Evolutionary conservation across 2,888 invertebrate genomes (phyloP), one percentile per base, ranked within the genome.

Genomic region (Acanthacorydalis orientalis): DNA sequence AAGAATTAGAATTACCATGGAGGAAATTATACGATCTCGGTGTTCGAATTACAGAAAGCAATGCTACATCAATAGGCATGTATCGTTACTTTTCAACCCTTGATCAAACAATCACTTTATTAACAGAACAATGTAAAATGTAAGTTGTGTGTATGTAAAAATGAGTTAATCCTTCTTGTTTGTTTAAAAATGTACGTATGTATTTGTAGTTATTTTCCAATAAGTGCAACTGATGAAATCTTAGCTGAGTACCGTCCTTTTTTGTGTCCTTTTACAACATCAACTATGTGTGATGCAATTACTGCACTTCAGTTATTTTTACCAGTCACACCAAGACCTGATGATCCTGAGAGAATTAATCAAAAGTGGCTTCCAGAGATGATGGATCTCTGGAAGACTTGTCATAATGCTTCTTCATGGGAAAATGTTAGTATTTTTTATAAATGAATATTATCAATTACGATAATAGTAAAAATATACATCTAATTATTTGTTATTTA

Each of bases 1-100:
- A 82, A 50, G 93, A 95, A 51, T 61, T 95, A 48, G 73, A 74
- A 50, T 68, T 95, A 51, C 81, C 83, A 46, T 95, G 95, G 95
- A 72, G 79, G 54, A 91, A 91, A 10, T 67, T 95, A 8, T 88
- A 84, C 60, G 74, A 83, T 7, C 62, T 88, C 40, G 73, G 74
- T 48, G 66, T 70, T 53, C 70, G 72, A 54, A 68, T 80, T 51
- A 72, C 76, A 55, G 72, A 74, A 53, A 73, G 69, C 51, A 72
- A 65, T 54, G 62, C 74, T 48, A 68, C 72, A 8, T 68, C 68
- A 42, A 64, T 75, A 47, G 76, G 76, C 54, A 74, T 81, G 70
- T 77, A 73, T 55, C 74, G 68, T 53, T 64, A 60, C 53, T 57
- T 57, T 49, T 52, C 57, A 15, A 54, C 57, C 9, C 51, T 63